Evolutionary conservation across 2,888 invertebrate genomes (phyloP), one percentile per base, ranked within the genome.

Genomic region (Piscicola geometra): DNA sequence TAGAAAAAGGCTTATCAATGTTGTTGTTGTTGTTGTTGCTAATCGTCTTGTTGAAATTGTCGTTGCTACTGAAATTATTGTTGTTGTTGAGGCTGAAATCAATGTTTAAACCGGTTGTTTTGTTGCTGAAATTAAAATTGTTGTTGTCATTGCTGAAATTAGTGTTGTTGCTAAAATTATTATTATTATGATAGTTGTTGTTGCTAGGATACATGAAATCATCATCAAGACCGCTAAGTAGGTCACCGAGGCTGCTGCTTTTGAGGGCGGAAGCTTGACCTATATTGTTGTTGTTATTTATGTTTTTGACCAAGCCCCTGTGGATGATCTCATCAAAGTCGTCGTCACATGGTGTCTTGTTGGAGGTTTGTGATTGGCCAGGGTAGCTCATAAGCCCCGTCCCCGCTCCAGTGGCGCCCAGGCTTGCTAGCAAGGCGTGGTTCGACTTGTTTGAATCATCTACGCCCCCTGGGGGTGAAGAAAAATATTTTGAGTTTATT

Each of bases 161-260:
- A 25, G 32, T 67, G 35, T 67, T n/a, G 30, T 67, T 67, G 33
- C 30, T 67, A n/a, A 28, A 28, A n/a, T 9, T 5, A 30, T 28
- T 64, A 30, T 67, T 67, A n/a, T 67, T 67, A 32, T 35, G 5
- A n/a, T 15, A 5, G 28, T 67, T 67, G 67, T 67, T 67, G 67
- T 67, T 67, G 67, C 3, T 67, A 28, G 28, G 30, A 32, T 30
- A 71, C 47, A 41, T 5, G 36, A 47, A 15, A 28, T 33, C 71
- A 47, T 71, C 71, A 50, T n/a, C 9, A 47, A 50, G 52, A 25
- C 52, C 9, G 47, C 70, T 41, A 5, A 36, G 25, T 32, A 41
- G 28, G 21, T 21, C 21, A 36, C 71, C 28, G 28, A 47, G n/a
- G n/a, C 71, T 32, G 71, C 47, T 32, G 28, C 52, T 1, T 1